Percentiles rank a stretch among this genome's conserved stretches.
Evolutionary conservation across 2,113 vertebrate species (phyloP).

Genomic region (Stigmatopora nigra): DNA sequence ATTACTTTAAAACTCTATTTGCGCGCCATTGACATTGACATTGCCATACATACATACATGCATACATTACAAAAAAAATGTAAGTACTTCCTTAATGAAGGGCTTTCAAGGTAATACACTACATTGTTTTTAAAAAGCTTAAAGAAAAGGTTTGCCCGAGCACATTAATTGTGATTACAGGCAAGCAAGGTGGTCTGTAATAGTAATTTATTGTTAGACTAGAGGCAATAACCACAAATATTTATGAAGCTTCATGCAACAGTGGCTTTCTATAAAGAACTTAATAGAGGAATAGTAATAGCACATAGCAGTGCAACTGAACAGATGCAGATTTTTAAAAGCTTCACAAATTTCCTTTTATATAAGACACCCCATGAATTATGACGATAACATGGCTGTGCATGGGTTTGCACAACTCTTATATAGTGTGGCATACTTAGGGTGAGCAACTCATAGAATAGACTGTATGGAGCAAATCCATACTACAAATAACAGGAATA

Average conservation of each 20-base stretch:
- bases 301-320: conserved; percentile 45
- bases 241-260: conserved; percentile 39
- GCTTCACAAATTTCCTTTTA: neutral
- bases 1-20: conserved; percentile 38
- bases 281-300: conserved; percentile 54
- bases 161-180: conserved; percentile 36
- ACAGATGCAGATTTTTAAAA: neutral
- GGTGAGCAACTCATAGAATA: no score
- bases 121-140: conserved; percentile 15
- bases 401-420: neutral
- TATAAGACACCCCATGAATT: neutral
- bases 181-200: conserved; percentile 25
- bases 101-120: conserved; percentile 1
- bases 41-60: conserved; percentile 1
- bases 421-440: neutral
- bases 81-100: neutral
- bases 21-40: conserved; percentile 16
- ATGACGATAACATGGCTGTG: neutral
- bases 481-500: no score
- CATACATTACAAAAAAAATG: neutral
- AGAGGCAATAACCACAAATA: conserved; percentile 36
- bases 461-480: no score
- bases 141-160: conserved; percentile 23
- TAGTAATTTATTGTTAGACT: conserved; percentile 32
- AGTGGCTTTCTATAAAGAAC: conserved; percentile 28